Conservation (phyloP, 2,797 vertebrate genomes). For the Eulemur coronatus region DNA sequence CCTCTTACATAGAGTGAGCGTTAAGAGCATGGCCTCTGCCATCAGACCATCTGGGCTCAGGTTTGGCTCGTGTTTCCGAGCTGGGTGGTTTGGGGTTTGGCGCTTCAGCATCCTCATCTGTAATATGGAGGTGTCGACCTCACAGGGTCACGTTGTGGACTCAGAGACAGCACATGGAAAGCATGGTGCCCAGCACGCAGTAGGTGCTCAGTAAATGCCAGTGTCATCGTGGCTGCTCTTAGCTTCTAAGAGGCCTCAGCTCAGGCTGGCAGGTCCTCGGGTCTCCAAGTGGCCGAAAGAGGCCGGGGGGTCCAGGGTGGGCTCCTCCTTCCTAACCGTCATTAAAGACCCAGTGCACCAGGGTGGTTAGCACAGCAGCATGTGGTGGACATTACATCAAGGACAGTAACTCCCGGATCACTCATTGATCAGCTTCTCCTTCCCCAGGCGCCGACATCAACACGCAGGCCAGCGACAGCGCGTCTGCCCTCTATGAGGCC, state of each 20-base stretch:
- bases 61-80: neutral
- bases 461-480: constrained; percentile 91
- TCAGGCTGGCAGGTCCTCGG: rapidly evolving
- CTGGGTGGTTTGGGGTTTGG: neutral
- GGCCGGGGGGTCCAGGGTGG: neutral
- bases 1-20: rapidly evolving
- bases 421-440: neutral
- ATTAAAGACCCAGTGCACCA: rapidly evolving
- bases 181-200: rapidly evolving
- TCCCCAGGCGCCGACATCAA: constrained; percentile 93
- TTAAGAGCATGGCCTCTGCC: neutral
- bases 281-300: rapidly evolving
- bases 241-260: neutral
- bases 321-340: neutral
- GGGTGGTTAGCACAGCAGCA: too few species aligned
- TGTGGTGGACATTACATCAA: rapidly evolving
- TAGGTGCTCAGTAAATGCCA: neutral
- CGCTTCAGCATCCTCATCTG: rapidly evolving
- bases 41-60: neutral
- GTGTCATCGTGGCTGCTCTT: rapidly evolving
- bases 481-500: constrained; percentile 93
- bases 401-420: rapidly evolving
- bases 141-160: neutral
- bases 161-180: rapidly evolving
- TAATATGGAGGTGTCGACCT: rapidly evolving